A percentile compares a stretch with the other conserved stretches of the same genome.
Evolutionary conservation across 2,113 vertebrate genomes (phyloP).

Genomic region (Xenus cinereus): DNA sequence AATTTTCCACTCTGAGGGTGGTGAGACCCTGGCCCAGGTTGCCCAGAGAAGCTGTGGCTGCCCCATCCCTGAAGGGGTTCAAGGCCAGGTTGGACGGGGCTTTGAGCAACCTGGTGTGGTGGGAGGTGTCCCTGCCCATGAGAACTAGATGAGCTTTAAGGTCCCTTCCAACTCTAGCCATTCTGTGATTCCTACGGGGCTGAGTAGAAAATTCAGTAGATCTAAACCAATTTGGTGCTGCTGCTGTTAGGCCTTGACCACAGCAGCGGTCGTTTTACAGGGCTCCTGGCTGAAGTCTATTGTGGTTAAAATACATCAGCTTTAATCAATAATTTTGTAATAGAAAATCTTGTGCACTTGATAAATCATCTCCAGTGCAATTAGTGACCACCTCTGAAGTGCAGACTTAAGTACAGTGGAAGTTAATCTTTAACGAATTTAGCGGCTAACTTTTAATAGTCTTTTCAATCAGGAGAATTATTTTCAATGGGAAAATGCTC

Average conservation of each 20-base stretch:
- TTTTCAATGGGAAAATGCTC: slow-evolving; percentile 20
- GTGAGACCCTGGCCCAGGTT: neutral
- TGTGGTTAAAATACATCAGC: slow-evolving; percentile 72
- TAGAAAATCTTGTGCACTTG: slow-evolving; percentile 70
- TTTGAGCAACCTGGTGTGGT: neutral
- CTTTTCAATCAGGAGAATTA: slow-evolving; percentile 77
- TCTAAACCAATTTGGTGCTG: neutral
- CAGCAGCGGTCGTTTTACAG: slow-evolving; percentile 13
- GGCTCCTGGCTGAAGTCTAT: slow-evolving; percentile 32
- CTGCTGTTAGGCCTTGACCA: slow-evolving; percentile 30
- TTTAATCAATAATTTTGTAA: slow-evolving; percentile 79
- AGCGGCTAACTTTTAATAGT: slow-evolving; percentile 62
- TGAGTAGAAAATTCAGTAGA: neutral
- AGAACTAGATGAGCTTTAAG: neutral
- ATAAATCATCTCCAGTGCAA: slow-evolving; percentile 77
- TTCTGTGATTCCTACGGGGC: neutral
- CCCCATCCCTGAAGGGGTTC: neutral
- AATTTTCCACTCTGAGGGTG: neutral
- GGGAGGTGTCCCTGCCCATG: neutral
- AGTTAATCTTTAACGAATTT: slow-evolving; percentile 66
- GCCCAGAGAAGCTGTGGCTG: neutral
- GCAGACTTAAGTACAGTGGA: slow-evolving; percentile 45
- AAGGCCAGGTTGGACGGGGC: neutral
- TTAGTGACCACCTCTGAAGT: slow-evolving; percentile 74
- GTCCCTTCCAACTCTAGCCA: neutral